Evolutionary conservation across 2,797 vertebrate species (phyloP), one percentile per base, ranked within the genome.

Genomic region (Thaleichthys pacificus): DNA sequence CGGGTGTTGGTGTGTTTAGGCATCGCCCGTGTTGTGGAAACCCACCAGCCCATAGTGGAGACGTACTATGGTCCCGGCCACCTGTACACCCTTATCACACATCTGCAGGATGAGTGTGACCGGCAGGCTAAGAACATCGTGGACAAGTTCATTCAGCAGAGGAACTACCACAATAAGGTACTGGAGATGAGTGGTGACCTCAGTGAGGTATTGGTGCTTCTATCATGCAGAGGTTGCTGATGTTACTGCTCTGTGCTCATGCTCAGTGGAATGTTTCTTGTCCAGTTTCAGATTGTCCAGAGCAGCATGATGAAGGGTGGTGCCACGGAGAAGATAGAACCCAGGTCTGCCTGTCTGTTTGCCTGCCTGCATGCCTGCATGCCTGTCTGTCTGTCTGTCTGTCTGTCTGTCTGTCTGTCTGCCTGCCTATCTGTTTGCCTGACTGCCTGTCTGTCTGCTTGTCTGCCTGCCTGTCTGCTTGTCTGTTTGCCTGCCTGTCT

Each of bases 21-120:
- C 47, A 99, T 99, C 4, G 98, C 98, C 77, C 95, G 96, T 2
- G 91, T 99, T 19, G 93, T 99, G 74, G 98, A 99, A 91, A 99
- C 96, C 2, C 97, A 99, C 75, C 98, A 99, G 72, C 96, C 97
- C 11, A 98, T 99, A 0, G 96, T 99, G 67, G 98, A 99, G 86
- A 99, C 98, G 0, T 99, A 98, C 81, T 99, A 99, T 0, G 98
- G 98, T 2, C 97, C 96, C 0, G 98, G 98, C 8, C 93, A 94
- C 76, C 93, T 99, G 57, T 96, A 95, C 86, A 94, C 93, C 6
- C 94, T 99, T 63, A 96, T 99, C 85, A 96, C 93, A 80, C 95
- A 99, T 89, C 90, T 99, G 70, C 97, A 99, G 81, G 92, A 94
- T 61, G 98, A 99, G 82, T 99, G 97, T 2, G 98, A 99, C 91